Base-by-base conservation (phyloP, 2,113 vertebrate species). In the Poeciliopsis prolifica region DNA sequence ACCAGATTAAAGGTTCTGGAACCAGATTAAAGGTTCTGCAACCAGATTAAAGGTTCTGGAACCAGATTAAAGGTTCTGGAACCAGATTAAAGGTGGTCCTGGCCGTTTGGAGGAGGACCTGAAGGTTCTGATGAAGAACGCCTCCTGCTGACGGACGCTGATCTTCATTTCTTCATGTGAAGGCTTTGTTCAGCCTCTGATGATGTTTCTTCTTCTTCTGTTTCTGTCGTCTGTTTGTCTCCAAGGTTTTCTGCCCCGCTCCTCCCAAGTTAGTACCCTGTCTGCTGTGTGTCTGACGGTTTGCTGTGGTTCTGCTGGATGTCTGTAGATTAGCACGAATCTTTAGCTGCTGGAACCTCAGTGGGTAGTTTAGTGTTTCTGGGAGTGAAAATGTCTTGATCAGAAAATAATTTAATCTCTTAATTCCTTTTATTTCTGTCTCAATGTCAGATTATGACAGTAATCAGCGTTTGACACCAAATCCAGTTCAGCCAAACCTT, bases 211-310 rank as follows among this genome's bases (percentile, higher is more conserved):
- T 54, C 28, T 22, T 44, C 67, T 10, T 79, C 14, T 74, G 11
- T 40, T 1, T 65, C 28, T 62, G 24, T 44, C 29, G 8, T 10
- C 62, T 67, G 66, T 66, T 3, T 70, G 28, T 67, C 88, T 70
- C 74, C 79, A 63, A 99, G 98, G 94, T 97, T 81, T 93, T 98
- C 95, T 75, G 91, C 90, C 97, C 96, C 84, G 93, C 95, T 29
- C 77, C 92, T 92, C 92, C 95, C 92, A 97, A 97, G 98, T 99
- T 95, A 98, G 98, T 99, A 97, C 89, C 82, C n/a, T 65, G 68
- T 84, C 91, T 68, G 74, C 28, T 61, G 70, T 70, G 75, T 83
- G 73, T 61, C 42, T 77, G 4, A 30, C 79, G 70, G 86, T 81
- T 82, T 90, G 90, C 5, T 61, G 31, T 81, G 78, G 13, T 67